Evolutionary conservation across 92 coral and sea anemone species (phyloP).

Genomic region (Palythoa heliodiscus): DNA sequence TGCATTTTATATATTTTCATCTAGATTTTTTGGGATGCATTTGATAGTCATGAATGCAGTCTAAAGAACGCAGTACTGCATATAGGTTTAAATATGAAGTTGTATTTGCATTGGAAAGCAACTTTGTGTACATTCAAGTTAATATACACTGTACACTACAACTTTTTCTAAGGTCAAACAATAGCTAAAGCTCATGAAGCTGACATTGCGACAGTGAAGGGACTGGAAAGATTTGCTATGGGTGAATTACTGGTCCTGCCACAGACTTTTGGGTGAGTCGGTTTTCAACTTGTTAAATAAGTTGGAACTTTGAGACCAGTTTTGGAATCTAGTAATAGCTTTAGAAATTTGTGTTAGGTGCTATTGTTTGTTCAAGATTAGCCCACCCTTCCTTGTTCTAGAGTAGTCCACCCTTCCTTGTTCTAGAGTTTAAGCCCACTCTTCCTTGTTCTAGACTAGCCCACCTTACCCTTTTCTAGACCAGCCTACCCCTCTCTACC

Average conservation of each 20-base stretch:
- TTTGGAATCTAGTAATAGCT: neutral
- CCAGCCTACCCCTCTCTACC: neutral
- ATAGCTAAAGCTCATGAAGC: conserved; percentile 77
- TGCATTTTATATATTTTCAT: too few relatives aligned
- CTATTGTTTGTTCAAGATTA: too few relatives aligned
- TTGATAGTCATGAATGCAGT: too few relatives aligned
- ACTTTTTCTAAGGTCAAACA: conserved; percentile 50
- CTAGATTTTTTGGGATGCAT: too few relatives aligned
- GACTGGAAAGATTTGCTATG: conserved; percentile 79
- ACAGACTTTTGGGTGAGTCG: conserved; percentile 96
- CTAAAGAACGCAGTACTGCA: too few relatives aligned
- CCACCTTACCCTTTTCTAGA: neutral
- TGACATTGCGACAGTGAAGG: conserved; percentile 80
- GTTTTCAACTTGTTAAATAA: neutral
- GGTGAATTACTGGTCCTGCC: conserved; percentile 96
- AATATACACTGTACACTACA: too few relatives aligned
- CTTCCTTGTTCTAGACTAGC: neutral
- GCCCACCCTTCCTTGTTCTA: neutral
- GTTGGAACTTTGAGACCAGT: neutral
- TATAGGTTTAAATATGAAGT: too few relatives aligned
- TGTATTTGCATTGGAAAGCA: too few relatives aligned
- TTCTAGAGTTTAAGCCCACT: neutral
- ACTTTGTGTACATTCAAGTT: too few relatives aligned
- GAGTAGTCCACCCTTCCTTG: neutral
- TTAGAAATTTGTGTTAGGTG: too few relatives aligned